phyloP scores from a whole-genome alignment of 2,888 invertebrate species.

The Thereva unica region DNA sequence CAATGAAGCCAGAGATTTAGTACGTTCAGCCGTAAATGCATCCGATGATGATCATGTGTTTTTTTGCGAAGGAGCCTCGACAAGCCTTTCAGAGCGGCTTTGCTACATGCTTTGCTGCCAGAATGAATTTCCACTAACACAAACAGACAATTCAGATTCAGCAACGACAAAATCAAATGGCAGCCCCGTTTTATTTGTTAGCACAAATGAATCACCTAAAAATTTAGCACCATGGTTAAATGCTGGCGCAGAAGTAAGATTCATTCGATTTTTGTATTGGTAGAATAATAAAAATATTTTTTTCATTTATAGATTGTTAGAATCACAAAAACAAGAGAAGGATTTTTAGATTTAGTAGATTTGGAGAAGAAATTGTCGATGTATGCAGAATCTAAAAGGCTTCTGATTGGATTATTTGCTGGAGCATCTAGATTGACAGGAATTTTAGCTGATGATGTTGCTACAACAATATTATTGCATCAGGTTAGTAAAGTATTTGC shows the following conservation, averaged over 20 bases:
- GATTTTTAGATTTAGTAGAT: slow-evolving; percentile 76
- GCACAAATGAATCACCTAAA: slow-evolving; percentile 77
- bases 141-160: slow-evolving; percentile 11
- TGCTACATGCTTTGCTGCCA: slow-evolving; percentile 39
- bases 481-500: slow-evolving; percentile 53
- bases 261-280: slow-evolving; percentile 34
- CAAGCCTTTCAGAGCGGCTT: slow-evolving; percentile 41
- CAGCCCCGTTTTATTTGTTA: slow-evolving; percentile 51
- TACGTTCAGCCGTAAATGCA: slow-evolving; percentile 78
- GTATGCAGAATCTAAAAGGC: slow-evolving; percentile 65
- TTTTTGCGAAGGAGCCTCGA: slow-evolving; percentile 55
- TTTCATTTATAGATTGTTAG: slow-evolving; percentile 67
- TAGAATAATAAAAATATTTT: slow-evolving; percentile 21
- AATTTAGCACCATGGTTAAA: slow-evolving; percentile 84
- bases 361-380: slow-evolving; percentile 72
- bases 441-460: slow-evolving; percentile 80
- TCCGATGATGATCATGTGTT: slow-evolving; percentile 81
- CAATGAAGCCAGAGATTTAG: slow-evolving; percentile 78
- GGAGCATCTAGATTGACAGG: slow-evolving; percentile 90
- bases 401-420: slow-evolving; percentile 82
- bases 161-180: neutral
- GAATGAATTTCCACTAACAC: neutral
- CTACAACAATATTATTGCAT: slow-evolving; percentile 78
- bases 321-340: slow-evolving; percentile 77
- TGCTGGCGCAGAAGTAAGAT: slow-evolving; percentile 71